A percentile compares a stretch with the other conserved stretches of the same genome.
Evolutionary conservation across 1,140 invertebrate genomes (phyloP).

Genomic region (Drosophila lowei): DNA sequence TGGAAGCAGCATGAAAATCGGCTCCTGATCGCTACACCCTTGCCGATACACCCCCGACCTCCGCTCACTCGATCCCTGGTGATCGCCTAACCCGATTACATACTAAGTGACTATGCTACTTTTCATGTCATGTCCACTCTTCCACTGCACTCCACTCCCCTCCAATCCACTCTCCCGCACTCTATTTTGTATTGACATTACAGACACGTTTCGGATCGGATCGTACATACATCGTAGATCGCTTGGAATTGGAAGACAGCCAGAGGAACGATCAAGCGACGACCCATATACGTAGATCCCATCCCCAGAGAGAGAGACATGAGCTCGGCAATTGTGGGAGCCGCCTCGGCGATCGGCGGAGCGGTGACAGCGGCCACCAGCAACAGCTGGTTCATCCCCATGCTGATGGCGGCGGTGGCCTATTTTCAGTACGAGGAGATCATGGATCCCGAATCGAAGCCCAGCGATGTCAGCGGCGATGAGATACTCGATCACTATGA

Average conservation of each 20-base stretch:
- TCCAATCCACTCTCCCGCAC: neutral
- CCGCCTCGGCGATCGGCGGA: constrained; percentile 85
- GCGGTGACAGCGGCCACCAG: constrained; percentile 85
- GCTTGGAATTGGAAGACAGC: no score
- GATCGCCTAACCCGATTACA: constrained; percentile 53
- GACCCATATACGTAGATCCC: constrained; percentile 1
- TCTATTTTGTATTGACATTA: constrained; percentile 44
- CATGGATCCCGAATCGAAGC: constrained; percentile 89
- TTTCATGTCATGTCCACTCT: constrained; percentile 28
- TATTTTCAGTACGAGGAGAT: constrained; percentile 92
- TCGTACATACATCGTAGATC: constrained; percentile 13
- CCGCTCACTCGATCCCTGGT: neutral
- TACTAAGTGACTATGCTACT: constrained; percentile 31
- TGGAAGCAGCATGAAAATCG: constrained; percentile 57
- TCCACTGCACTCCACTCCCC: neutral
- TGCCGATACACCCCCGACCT: no score
- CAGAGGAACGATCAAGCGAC: neutral
- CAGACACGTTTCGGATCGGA: constrained; percentile 42
- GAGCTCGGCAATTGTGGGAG: constrained; percentile 84
- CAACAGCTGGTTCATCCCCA: constrained; percentile 89
- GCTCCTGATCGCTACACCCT: neutral
- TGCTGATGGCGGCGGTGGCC: constrained; percentile 90
- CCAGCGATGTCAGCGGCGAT: constrained; percentile 87
- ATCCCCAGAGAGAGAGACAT: constrained; percentile 26
- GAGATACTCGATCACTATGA: constrained; percentile 88